Percentiles rank a stretch among this genome's conserved stretches.
Evolutionary conservation across 1,140 invertebrate species (phyloP).

Genomic region (Procambarus virginalis): DNA sequence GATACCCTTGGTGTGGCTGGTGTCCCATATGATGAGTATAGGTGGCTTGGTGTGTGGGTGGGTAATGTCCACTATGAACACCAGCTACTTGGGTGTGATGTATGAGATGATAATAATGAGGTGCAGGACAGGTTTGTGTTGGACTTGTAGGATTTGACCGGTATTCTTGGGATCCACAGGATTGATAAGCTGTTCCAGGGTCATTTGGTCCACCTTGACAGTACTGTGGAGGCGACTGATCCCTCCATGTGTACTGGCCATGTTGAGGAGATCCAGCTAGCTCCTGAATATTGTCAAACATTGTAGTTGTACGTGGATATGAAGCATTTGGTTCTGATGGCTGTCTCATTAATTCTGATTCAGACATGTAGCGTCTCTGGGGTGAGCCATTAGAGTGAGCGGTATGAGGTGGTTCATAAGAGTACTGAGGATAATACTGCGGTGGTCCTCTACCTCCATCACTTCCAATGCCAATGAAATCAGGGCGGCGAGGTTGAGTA

Average conservation of each 20-base stretch:
- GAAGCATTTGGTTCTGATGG: slow-evolving; percentile 26
- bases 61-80: slow-evolving; percentile 61
- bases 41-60: slow-evolving; percentile 52
- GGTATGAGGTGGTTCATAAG: slow-evolving; percentile 68
- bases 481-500: slow-evolving; percentile 87
- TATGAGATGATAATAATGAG: slow-evolving; percentile 57
- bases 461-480: slow-evolving; percentile 85
- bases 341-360: slow-evolving; percentile 56
- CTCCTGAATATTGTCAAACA: slow-evolving; percentile 80
- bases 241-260: slow-evolving; percentile 89
- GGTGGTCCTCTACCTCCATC: slow-evolving; percentile 72
- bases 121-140: slow-evolving; percentile 72
- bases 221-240: slow-evolving; percentile 78
- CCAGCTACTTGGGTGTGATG: slow-evolving; percentile 61
- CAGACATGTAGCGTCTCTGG: slow-evolving; percentile 86
- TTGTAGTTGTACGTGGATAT: slow-evolving; percentile 60
- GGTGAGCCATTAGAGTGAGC: slow-evolving; percentile 73
- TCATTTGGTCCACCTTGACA: slow-evolving; percentile 71
- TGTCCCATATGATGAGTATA: slow-evolving; percentile 71
- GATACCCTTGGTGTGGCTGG: slow-evolving; percentile 76
- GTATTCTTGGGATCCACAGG: slow-evolving; percentile 75
- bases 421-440: slow-evolving; percentile 70
- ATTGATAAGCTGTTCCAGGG: slow-evolving; percentile 34
- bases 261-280: slow-evolving; percentile 88
- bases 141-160: slow-evolving; percentile 86